Evolutionary conservation across 2,797 vertebrate species (phyloP), one percentile per base, ranked within the genome.

Genomic region (Sebastes oblongus): DNA sequence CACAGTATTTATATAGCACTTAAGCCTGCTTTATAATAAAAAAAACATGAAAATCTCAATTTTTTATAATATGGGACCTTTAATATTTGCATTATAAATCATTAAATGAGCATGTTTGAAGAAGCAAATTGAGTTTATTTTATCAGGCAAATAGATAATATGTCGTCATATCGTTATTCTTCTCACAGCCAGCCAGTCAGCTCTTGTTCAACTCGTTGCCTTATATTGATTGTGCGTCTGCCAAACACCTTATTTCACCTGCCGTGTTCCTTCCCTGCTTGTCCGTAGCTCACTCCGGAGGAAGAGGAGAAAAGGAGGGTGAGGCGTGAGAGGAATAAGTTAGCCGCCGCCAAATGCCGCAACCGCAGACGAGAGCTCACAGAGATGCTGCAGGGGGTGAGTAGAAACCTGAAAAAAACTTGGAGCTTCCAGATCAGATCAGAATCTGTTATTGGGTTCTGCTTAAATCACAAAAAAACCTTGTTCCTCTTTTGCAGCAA

Each of bases 301-400:
- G 98, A 99, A 94, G 98, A 99, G 84, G 98, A 99, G 95, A 99
- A 99, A 81, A 93, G 98, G 85, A 96, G 98, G 83, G 97, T 99
- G 92, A 96, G 98, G 84, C 97, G 98, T 75, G 98, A 99, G 93
- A 97, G 98, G 94, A 99, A 99, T 94, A 99, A 99, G 91, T 90
- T 99, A 87, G 98, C 98, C 1, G 98, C 98, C 5, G 98, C 98
- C 78, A 99, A 99, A 93, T 99, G 98, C 93, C 97, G 98, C 89
- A 99, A 99, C 94, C 96, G 98, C 66, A 96, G 98, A 61, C 95
- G 98, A 84, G 98, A 99, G 94, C 96, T 99, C 80, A 99, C 98
- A 0, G 98, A 99, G 90, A 97, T 98, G 95, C 97, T 99, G 80
- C 98, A 99, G 94, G 98, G 97, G 94, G 98, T 99, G 94, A 81